phyloP scores from a whole-genome alignment of 2,797 vertebrate genomes.

The Potorous gilbertii region DNA sequence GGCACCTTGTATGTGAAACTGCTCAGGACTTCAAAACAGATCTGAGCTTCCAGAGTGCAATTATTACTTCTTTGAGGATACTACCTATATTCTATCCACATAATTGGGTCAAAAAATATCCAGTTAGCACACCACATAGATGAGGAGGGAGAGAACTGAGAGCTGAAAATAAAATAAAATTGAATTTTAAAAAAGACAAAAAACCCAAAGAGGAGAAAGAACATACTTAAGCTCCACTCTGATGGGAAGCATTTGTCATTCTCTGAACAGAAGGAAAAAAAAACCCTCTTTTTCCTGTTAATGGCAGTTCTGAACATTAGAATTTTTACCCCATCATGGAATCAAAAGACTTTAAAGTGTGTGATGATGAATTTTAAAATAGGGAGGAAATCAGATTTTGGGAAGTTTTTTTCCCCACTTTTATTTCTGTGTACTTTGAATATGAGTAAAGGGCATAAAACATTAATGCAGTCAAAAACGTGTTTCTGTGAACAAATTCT shows the following conservation, averaged over 20 bases:
- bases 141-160: background rate
- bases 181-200: too few species aligned
- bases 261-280: background rate
- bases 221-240: constrained; percentile 81
- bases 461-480: constrained; percentile 72
- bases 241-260: constrained; percentile 56
- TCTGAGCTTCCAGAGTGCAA: background rate
- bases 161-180: too few species aligned
- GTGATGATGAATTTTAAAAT: constrained; percentile 84
- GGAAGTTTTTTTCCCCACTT: constrained; percentile 82
- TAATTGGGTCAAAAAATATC: constrained; percentile 88
- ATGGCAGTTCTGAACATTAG: constrained; percentile 87
- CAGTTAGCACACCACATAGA: constrained; percentile 87
- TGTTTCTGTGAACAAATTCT: constrained; percentile 75
- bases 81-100: constrained; percentile 87
- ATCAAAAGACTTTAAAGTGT: constrained; percentile 85
- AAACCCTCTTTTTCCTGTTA: constrained; percentile 82
- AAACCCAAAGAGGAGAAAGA: constrained; percentile 70
- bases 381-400: constrained; percentile 82
- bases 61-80: constrained; percentile 85
- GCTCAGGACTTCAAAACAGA: background rate
- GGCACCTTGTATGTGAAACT: background rate
- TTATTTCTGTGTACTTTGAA: constrained; percentile 86
- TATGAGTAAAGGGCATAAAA: constrained; percentile 77
- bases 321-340: constrained; percentile 83